These are phyloP conservation scores for Argyra leucocephala DNA, from an alignment of 2,888 invertebrate genomes.

Conservation along the genomic window DNA sequence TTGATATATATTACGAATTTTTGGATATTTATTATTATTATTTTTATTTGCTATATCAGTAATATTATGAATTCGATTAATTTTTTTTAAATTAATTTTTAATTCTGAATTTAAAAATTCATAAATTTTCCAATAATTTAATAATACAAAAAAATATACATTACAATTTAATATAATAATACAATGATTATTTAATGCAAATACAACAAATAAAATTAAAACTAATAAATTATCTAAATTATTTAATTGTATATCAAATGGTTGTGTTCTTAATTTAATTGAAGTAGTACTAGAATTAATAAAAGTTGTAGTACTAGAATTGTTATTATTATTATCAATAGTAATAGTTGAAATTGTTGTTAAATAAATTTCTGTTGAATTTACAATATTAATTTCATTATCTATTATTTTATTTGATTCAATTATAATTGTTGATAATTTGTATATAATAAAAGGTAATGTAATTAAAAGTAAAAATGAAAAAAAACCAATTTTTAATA, in stretches of 20 bases:
- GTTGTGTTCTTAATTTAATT: neutral
- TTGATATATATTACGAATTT: neutral
- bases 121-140: slow-evolving; percentile 3
- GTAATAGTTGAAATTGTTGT: too few relatives aligned
- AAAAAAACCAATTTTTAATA: neutral
- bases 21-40: neutral
- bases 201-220: neutral
- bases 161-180: neutral
- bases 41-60: neutral
- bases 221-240: neutral
- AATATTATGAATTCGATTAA: neutral
- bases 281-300: neutral
- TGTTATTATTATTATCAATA: neutral
- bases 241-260: neutral
- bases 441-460: neutral
- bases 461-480: neutral
- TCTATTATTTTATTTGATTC: neutral
- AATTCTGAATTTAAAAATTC: neutral
- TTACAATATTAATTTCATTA: neutral
- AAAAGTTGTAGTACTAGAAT: neutral
- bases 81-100: neutral
- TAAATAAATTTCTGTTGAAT: neutral
- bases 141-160: neutral
- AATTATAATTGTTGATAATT: neutral
- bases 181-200: slow-evolving; percentile 6